Evolutionary conservation across 2,797 vertebrate species (phyloP), one percentile per base, ranked within the genome.

Genomic region (Enteromius unitaeniatus): DNA sequence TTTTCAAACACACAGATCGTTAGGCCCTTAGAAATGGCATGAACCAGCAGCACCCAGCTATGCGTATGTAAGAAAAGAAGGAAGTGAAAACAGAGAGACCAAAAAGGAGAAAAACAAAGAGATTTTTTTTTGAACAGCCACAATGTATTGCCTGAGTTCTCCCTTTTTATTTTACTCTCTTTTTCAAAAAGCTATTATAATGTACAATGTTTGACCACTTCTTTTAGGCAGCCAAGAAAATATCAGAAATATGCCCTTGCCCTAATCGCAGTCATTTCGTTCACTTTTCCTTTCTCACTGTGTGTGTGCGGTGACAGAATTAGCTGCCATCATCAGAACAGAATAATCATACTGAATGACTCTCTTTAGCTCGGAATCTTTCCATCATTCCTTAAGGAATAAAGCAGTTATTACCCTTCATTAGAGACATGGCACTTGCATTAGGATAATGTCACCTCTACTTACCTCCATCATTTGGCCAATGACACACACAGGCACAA

Each of bases 401-500:
- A 78, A 78, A 84, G 75, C 51, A 70, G 67, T 78, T 78, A 84
- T 84, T 84, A 78, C 75, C 75, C 82, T 78, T 78, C 53, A 78
- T 78, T 84, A 78, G 42, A 78, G 65, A 78, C 82, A 40, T 72
- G 82, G 67, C 37, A 78, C 75, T 84, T 78, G 65, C 75, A 84
- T 84, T 84, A 70, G 74, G 75, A 78, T 84, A 84, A 79, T 83
- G 76, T 78, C 83, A 76, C 83, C 70, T 58, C 31, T 84, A 87
- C 34, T 72, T 83, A 65, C 49, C 15, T 31, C 51, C 28, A 49
- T 67, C 60, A 70, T 73, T 58, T 49, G 14, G 14, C 42, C 80
- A 58, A 45, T 81, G 78, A 75, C 83, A 72, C 82, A 80, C 78
- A 83, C 73, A 78, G 23, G 42, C 42, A 79, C 82, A 84, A 65